These are phyloP conservation scores for Vultur gryphus DNA, from an alignment of 2,797 vertebrate genomes.

Conservation along the genomic window DNA sequence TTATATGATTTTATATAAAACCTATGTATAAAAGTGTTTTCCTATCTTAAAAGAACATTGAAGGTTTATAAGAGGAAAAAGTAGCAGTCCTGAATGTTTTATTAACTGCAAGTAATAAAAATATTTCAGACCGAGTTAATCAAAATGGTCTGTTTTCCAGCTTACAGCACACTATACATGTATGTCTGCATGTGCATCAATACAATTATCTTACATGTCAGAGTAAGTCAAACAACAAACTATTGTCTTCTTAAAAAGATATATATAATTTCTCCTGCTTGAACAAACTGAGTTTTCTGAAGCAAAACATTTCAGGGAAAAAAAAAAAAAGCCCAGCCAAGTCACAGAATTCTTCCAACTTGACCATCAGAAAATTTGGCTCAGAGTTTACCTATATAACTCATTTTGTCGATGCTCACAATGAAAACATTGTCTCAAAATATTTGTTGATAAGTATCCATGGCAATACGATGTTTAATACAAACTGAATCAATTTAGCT, in stretches of 20 bases:
- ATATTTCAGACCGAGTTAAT: background rate
- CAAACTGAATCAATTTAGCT: background rate
- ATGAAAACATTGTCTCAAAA: background rate
- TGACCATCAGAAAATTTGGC: background rate
- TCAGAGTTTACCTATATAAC: background rate
- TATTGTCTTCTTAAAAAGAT: background rate
- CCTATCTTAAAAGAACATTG: background rate
- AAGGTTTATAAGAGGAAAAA: background rate
- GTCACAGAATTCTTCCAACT: background rate
- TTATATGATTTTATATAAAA: background rate
- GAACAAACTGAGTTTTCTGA: background rate
- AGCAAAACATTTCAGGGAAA: background rate
- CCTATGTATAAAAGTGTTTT: background rate
- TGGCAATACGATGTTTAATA: background rate
- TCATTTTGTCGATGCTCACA: background rate
- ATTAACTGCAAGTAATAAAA: background rate
- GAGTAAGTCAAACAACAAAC: background rate
- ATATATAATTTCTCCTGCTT: background rate
- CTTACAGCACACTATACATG: background rate
- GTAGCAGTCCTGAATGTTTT: background rate
- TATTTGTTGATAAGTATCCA: background rate
- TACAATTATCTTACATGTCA: background rate
- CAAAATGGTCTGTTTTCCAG: background rate
- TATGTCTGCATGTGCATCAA: background rate
- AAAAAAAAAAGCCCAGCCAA: background rate